Evolutionary conservation across 2,888 invertebrate species (phyloP).

Genomic region (Himalopsyche tibetana): DNA sequence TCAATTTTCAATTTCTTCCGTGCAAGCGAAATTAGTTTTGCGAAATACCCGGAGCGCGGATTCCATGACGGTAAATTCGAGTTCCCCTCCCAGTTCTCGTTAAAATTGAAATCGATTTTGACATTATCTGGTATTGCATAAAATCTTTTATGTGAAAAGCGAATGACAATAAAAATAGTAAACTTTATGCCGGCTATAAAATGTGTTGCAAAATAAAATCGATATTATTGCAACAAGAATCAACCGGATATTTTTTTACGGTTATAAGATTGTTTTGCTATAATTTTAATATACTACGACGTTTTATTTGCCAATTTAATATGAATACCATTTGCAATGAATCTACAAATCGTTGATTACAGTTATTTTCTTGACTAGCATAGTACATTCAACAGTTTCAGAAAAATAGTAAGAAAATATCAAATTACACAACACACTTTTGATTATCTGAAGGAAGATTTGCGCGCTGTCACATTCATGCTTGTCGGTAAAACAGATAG

Average conservation of each 20-base stretch:
- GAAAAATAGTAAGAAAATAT: too few relatives aligned
- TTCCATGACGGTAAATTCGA: neutral
- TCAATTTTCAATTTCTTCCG: constrained; percentile 9
- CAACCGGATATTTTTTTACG: neutral
- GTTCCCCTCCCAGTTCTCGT: neutral
- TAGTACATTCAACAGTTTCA: too few relatives aligned
- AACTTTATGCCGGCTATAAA: neutral
- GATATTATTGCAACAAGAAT: neutral
- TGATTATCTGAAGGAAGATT: too few relatives aligned
- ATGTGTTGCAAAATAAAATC: neutral
- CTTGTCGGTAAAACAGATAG: too few relatives aligned
- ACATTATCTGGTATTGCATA: constrained; percentile 22
- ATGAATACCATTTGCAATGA: too few relatives aligned
- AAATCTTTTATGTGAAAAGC: constrained; percentile 23
- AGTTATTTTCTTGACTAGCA: too few relatives aligned
- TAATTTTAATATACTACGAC: too few relatives aligned
- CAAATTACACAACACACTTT: too few relatives aligned
- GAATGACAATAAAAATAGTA: neutral
- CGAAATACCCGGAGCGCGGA: neutral
- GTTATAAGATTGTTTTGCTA: too few relatives aligned
- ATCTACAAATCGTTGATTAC: too few relatives aligned
- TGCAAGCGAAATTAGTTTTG: neutral
- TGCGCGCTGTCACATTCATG: too few relatives aligned
- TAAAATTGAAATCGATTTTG: constrained; percentile 27
- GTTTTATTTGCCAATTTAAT: too few relatives aligned